phyloP scores from a whole-genome alignment of 2,113 vertebrate genomes.

The Psilopsiagon aymara region DNA sequence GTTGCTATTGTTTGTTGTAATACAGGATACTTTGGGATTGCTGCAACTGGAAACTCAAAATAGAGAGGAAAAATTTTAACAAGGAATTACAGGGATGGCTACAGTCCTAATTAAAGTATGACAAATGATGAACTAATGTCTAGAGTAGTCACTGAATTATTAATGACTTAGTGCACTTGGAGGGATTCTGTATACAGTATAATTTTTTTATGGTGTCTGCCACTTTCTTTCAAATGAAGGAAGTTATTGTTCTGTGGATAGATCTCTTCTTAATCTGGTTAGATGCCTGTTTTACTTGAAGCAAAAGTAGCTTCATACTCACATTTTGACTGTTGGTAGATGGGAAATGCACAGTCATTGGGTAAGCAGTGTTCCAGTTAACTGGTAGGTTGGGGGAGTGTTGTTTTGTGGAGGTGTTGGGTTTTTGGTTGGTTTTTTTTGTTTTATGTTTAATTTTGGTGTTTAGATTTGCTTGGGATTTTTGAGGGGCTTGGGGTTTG shows the following conservation, averaged over 20 bases:
- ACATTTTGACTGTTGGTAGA: neutral
- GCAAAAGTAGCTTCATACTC: neutral
- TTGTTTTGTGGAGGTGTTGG: neutral
- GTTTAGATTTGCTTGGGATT: neutral
- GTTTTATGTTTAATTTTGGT: neutral
- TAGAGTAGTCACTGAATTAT: neutral
- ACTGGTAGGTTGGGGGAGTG: neutral
- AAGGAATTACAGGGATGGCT: neutral
- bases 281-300: neutral
- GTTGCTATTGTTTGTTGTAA: neutral
- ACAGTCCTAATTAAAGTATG: neutral
- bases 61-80: neutral
- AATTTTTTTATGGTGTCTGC: neutral
- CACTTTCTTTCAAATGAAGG: neutral
- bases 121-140: neutral
- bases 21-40: neutral
- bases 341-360: neutral
- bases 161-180: neutral
- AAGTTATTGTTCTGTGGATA: neutral
- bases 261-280: neutral
- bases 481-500: accelerated
- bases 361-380: neutral
- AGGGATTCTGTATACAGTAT: neutral
- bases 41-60: neutral
- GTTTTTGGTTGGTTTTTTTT: neutral